phyloP scores from a whole-genome alignment of 2,113 vertebrate species.

The Candoia aspera region DNA sequence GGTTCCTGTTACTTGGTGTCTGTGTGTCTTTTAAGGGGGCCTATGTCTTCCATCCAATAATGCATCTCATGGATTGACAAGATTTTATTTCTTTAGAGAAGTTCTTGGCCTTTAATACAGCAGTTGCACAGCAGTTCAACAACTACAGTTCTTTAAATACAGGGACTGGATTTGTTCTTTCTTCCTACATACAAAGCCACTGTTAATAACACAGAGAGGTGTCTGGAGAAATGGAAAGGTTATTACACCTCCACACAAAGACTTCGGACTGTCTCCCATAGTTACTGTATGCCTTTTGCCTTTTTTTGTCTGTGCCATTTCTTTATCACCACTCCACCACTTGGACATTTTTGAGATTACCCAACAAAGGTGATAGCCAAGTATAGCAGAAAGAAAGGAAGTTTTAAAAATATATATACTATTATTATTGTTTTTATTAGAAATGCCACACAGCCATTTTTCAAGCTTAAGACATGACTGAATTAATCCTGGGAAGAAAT shows the following conservation, averaged over 20 bases:
- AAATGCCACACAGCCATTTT: neutral
- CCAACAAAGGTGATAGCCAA: neutral
- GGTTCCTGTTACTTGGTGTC: neutral
- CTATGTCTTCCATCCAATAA: neutral
- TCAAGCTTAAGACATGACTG: conserved; percentile 1
- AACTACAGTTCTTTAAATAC: neutral
- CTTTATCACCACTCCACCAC: neutral
- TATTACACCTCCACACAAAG: neutral
- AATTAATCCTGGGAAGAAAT: conserved; percentile 17
- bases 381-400: neutral
- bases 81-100: neutral
- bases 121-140: neutral
- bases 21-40: neutral
- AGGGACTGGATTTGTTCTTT: neutral
- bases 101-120: neutral
- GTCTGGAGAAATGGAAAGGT: neutral
- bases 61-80: neutral
- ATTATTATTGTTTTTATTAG: neutral
- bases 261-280: neutral
- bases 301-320: neutral
- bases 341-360: neutral
- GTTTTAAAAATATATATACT: no score
- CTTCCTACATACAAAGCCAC: neutral
- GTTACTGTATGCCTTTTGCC: neutral
- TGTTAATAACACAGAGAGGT: neutral